Percentiles rank a stretch among this genome's conserved stretches.
These are phyloP conservation scores for Polyommatus icarus DNA, from an alignment of 2,888 invertebrate genomes.

Conservation along the genomic window DNA sequence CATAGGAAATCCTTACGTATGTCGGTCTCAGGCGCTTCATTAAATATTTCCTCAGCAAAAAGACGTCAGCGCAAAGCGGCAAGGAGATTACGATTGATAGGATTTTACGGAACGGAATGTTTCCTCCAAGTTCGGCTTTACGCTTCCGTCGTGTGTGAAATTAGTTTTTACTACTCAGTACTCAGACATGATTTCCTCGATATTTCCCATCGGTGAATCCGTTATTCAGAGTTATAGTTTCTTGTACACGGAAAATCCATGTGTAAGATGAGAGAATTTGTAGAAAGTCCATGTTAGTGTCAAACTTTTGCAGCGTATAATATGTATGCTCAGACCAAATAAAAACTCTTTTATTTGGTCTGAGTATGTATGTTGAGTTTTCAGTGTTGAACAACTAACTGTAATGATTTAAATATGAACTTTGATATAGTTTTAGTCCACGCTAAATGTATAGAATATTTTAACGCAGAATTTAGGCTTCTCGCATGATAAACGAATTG, in stretches of 20 bases:
- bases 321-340: too few species aligned
- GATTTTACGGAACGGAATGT: conserved; percentile 20
- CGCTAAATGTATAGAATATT: too few species aligned
- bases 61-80: conserved; percentile 19
- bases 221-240: neutral
- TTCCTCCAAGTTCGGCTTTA: conserved; percentile 32
- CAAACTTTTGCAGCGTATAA: neutral
- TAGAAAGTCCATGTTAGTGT: neutral
- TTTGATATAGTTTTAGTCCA: too few species aligned
- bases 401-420: too few species aligned
- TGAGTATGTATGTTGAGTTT: neutral
- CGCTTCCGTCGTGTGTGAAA: conserved; percentile 39
- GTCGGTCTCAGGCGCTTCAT: neutral
- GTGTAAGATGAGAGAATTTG: neutral
- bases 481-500: too few species aligned
- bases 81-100: conserved; percentile 29
- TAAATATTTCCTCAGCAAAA: conserved; percentile 12
- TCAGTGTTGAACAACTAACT: too few species aligned
- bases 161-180: conserved; percentile 37
- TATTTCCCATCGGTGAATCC: neutral
- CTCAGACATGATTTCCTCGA: conserved; percentile 12
- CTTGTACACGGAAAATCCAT: neutral
- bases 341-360: too few species aligned
- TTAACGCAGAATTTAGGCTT: too few species aligned
- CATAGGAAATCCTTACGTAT: neutral